Conservation (phyloP, 2,797 vertebrate genomes). For the Dendrocincla fuliginosa region DNA sequence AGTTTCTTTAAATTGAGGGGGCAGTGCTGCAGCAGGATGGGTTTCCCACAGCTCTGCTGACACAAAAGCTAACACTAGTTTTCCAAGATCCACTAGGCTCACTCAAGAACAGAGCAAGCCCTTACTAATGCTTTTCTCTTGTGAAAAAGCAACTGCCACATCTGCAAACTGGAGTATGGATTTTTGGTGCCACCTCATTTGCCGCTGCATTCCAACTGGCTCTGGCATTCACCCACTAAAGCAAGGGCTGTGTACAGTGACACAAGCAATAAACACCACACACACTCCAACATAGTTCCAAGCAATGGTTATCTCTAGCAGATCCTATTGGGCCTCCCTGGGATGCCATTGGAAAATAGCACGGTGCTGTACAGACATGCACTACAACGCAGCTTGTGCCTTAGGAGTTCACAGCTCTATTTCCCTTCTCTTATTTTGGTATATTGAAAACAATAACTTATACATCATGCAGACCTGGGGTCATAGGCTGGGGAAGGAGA, state of each 20-base stretch:
- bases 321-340: accelerated
- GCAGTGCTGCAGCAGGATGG: not conserved
- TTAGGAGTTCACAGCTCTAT: not conserved
- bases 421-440: not conserved
- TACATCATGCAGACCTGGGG: not conserved
- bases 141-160: not conserved
- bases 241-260: not conserved
- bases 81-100: not conserved
- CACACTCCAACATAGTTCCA: not conserved
- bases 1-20: not conserved
- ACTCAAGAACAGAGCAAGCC: not conserved
- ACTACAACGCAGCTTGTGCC: not conserved
- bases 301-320: accelerated
- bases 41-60: not conserved
- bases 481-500: not conserved
- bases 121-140: not conserved
- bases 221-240: not conserved
- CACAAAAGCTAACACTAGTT: not conserved
- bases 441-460: not conserved
- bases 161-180: not conserved
- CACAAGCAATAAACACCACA: not conserved
- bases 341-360: not conserved
- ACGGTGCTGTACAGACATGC: accelerated
- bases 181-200: not conserved
- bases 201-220: not conserved